A percentile compares a stretch with the other conserved stretches of the same genome.
Evolutionary conservation across 2,888 invertebrate species (phyloP).

Genomic region (Portevinia maculata): DNA sequence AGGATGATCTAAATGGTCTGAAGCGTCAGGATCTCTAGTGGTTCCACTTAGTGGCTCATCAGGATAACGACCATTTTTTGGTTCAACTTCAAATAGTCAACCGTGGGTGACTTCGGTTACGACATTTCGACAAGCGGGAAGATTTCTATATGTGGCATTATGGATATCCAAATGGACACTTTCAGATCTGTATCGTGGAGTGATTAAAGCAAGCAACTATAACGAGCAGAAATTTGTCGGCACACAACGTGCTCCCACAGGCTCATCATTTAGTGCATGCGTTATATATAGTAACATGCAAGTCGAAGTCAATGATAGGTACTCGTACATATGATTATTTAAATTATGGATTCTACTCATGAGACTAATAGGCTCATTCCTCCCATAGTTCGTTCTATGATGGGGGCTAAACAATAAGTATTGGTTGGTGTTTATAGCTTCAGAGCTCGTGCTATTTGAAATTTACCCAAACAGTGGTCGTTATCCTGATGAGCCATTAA

Average conservation of each 20-base stretch:
- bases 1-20: constrained; percentile 83
- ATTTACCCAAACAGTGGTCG: constrained; percentile 83
- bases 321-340: no score
- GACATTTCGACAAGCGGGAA: constrained; percentile 86
- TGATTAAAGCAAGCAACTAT: no score
- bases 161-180: constrained; percentile 75
- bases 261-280: no score
- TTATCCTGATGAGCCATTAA: constrained; percentile 84
- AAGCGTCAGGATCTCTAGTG: constrained; percentile 82
- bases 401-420: constrained; percentile 87
- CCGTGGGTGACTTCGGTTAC: constrained; percentile 87
- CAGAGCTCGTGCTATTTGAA: constrained; percentile 84
- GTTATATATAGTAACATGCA: no score
- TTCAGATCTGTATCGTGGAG: no score
- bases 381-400: no score
- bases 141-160: constrained; percentile 87
- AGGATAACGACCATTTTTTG: constrained; percentile 83
- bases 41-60: constrained; percentile 84
- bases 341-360: no score
- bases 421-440: constrained; percentile 91
- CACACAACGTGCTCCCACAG: no score
- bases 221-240: no score
- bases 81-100: constrained; percentile 84
- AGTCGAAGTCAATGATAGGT: no score
- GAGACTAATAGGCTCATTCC: no score